Conservation (phyloP, 1,140 invertebrate species). For the Cyrtorhinus lividipennis region DNA sequence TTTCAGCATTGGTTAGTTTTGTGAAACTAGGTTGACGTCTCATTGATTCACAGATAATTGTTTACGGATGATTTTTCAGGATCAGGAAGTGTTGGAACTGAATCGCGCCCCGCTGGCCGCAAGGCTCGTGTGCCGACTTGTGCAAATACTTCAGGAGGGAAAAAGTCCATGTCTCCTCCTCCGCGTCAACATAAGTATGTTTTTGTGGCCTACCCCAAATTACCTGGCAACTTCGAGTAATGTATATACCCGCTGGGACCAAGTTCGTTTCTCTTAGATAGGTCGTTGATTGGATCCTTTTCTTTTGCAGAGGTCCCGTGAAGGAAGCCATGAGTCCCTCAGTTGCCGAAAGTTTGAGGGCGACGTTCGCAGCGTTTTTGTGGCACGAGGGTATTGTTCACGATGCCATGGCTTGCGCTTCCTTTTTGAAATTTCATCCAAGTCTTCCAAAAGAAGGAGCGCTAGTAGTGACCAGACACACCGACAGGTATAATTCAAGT, state of each 20-base stretch:
- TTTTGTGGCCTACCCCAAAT: not conserved
- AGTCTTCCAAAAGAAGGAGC: constrained; percentile 65
- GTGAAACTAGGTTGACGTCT: no score
- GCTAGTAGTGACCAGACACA: constrained; percentile 51
- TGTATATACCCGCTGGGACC: not conserved
- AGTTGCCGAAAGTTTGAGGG: constrained; percentile 78
- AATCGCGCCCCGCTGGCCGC: constrained; percentile 32
- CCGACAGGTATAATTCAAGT: constrained; percentile 22
- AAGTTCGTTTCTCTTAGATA: no score
- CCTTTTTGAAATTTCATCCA: constrained; percentile 90
- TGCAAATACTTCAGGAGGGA: not conserved
- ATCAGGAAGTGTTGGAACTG: constrained; percentile 22
- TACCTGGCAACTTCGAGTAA: not conserved
- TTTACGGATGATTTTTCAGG: not conserved
- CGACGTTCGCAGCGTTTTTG: constrained; percentile 87
- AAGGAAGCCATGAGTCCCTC: constrained; percentile 83
- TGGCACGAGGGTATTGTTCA: constrained; percentile 97
- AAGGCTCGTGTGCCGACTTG: constrained; percentile 5
- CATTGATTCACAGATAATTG: no score
- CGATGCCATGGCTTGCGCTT: constrained; percentile 93
- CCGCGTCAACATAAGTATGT: not conserved
- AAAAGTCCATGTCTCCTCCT: constrained; percentile 18
- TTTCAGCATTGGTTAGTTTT: constrained; percentile 45
- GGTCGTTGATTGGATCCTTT: not conserved
- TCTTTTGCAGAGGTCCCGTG: constrained; percentile 32